Evolutionary conservation across 2,888 invertebrate species (phyloP), one percentile per base, ranked within the genome.

Genomic region (Ornithoptera priamus): DNA sequence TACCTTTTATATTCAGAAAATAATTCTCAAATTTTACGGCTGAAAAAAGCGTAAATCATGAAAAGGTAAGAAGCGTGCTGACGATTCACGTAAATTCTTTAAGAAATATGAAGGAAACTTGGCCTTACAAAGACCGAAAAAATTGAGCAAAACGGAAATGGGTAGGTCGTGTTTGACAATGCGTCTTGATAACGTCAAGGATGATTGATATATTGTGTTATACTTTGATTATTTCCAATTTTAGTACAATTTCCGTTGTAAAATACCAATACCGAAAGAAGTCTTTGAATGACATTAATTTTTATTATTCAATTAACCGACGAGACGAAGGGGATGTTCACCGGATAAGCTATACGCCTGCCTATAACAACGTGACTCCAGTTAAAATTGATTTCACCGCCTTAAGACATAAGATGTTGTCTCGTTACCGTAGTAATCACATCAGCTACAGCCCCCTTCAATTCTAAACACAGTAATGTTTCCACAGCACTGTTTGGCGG

Each of bases 111-210:
- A 18, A 60, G 18, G 60, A 6, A 36, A 7, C 36, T 60, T 22
- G 36, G 15, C 22, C 12, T 18, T 2, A 60, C 7, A 36, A 60
- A 36, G 36, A 18, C 7, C 18, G 36, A 58, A 36, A 58, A 22
- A 24, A 36, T 36, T 60, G 60, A 36, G 60, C 36, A 36, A 15
- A 60, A 18, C 60, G 60, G 60, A 60, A 60, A 60, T 24, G 17
- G 60, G 60, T 60, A 60, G 5, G 36, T 24, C 60, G 60, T 24
- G 36, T 60, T 36, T 60, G 60, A 60, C 24, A 60, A 60, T 60
- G 60, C 60, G 60, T 15, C 36, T 36, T 60, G 36, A 36, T 24
- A 60, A 60, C 18, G 36, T 24, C 36, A 24, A 36, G 22, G 24
- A 18, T 60, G 60, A 60, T 22, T 22, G 18, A 36, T 60, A 36